phyloP scores from a whole-genome alignment of 23 tunicate species.

The Aplidium turbinatum region DNA sequence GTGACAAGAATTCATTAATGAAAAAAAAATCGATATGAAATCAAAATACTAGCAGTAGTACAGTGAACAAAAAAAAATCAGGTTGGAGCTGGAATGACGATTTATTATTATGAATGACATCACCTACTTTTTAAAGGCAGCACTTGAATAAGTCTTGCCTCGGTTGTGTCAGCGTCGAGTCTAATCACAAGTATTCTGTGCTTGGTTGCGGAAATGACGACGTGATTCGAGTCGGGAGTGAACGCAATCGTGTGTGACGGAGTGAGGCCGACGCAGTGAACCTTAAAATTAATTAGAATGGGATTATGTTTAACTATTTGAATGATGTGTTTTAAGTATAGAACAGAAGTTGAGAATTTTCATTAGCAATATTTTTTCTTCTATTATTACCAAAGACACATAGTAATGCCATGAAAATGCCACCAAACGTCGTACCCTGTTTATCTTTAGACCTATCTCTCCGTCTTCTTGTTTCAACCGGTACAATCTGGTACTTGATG shows the following conservation, averaged over 20 bases:
- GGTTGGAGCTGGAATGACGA: too few species aligned
- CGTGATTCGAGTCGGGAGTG: slow-evolving; percentile 37
- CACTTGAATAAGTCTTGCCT: slow-evolving; percentile 19
- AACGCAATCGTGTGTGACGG: slow-evolving; percentile 44
- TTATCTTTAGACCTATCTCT: neutral
- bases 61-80: neutral
- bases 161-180: slow-evolving; percentile 28
- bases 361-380: neutral
- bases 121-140: slow-evolving; percentile 33
- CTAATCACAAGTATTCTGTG: slow-evolving; percentile 36
- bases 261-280: slow-evolving; percentile 32
- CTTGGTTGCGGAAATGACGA: slow-evolving; percentile 41
- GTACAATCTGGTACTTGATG: slow-evolving; percentile 43
- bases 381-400: neutral
- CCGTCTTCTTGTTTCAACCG: slow-evolving; percentile 6
- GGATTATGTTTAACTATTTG: too few species aligned
- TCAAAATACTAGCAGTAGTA: neutral
- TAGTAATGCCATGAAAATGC: neutral
- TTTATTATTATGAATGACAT: neutral
- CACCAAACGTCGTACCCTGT: too few species aligned
- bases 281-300: slow-evolving; percentile 24
- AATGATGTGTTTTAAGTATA: too few species aligned
- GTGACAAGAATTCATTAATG: too few species aligned
- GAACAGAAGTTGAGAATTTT: too few species aligned
- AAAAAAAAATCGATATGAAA: too few species aligned